Base-by-base conservation (phyloP, 2,113 vertebrate species). In the Clarias gariepinus region DNA sequence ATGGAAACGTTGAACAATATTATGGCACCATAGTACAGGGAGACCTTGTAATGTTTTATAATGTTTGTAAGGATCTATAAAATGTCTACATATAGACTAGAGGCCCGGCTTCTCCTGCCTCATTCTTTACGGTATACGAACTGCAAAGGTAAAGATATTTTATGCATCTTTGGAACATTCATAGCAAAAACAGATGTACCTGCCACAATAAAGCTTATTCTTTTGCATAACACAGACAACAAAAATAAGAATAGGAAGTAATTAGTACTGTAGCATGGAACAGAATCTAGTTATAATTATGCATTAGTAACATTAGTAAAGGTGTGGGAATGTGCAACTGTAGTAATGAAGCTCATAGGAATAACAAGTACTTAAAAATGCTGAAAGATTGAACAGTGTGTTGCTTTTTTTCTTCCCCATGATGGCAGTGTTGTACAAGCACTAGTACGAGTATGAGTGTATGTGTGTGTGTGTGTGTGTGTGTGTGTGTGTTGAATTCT, bases 1-100 rank as follows among this genome's bases (percentile, higher is more conserved):
- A 94, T 93, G 90, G 92, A 89, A 87, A 88, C 91, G 16, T 77
- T 80, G 86, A 92, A 93, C 88, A 93, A 94, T 93, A 94, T 94
- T 94, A 92, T 93, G 93, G 89, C 89, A 86, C 82, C 88, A 68
- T 89, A 87, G 84, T 91, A 89, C 84, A 83, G 74, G 81, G 86
- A 89, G 87, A 83, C 66, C 84, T 86, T 87, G 87, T 90, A 82
- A 89, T 90, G 88, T 92, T 92, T 91, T 92, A 86, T 87, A 89
- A 87, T 74, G 81, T 89, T 86, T 82, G 90, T 87, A 87, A 84
- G 84, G 82, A 86, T 87, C 82, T 88, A 78, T 90, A 88, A 88
- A 89, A 90, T 66, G 30, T 36, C 76, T 58, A 71, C 86, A 55
- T 84, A 85, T 85, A 63, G 78, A 78, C 41, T 87, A 52, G 55